These are phyloP conservation scores for Nothura maculosa DNA, from an alignment of 2,797 vertebrate species.

Conservation along the genomic window DNA sequence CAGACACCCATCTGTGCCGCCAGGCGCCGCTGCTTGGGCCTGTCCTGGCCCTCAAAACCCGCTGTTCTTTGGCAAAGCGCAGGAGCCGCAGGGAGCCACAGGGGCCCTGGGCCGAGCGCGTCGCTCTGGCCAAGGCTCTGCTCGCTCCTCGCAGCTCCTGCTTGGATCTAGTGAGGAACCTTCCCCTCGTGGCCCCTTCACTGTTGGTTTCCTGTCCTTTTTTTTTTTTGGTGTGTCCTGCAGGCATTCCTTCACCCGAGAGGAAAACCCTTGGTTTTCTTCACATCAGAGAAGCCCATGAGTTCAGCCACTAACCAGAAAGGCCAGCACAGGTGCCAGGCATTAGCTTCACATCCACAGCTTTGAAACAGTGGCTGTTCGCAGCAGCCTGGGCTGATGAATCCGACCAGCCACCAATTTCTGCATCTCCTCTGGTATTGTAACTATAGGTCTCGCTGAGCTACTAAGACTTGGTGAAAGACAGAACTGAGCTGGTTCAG, in stretches of 20 bases:
- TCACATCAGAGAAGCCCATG: neutral
- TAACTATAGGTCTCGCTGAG: neutral
- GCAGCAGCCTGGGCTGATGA: neutral
- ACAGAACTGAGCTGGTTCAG: neutral
- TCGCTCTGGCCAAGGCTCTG: neutral
- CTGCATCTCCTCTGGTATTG: neutral
- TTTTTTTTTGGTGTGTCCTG: neutral
- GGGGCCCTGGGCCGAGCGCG: neutral
- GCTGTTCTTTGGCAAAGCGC: neutral
- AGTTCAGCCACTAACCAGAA: neutral
- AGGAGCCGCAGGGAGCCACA: neutral
- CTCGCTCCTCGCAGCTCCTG: neutral
- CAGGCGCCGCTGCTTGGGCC: neutral
- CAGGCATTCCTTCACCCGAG: neutral
- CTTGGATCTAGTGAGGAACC: neutral
- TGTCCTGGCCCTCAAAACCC: neutral
- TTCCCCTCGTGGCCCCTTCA: neutral
- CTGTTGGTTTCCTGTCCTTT: neutral
- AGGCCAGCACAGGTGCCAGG: neutral
- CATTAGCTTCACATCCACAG: neutral
- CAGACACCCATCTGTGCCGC: neutral
- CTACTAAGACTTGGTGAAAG: neutral
- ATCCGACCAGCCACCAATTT: neutral
- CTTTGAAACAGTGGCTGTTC: neutral
- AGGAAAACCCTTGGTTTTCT: neutral